phyloP scores from a whole-genome alignment of 2,888 invertebrate genomes.

The Bugulina stolonifera region DNA sequence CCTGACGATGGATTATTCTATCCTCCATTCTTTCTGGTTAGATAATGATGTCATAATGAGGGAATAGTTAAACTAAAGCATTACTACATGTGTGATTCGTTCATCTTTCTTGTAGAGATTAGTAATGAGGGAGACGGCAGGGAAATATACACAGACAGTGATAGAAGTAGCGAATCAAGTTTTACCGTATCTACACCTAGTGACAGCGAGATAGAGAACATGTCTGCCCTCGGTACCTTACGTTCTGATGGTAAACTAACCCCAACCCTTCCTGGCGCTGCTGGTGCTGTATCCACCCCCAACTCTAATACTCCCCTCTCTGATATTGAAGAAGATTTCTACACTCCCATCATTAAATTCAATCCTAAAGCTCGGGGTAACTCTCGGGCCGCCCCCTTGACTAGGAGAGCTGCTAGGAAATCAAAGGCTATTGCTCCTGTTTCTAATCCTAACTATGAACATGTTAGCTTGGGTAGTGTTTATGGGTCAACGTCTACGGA shows the following conservation, averaged over 20 bases:
- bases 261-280: neutral
- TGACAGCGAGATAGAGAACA: neutral
- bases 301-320: neutral
- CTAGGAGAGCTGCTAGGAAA: neutral
- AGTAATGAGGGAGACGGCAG: neutral
- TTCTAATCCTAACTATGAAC: constrained; percentile 11
- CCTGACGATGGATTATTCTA: too few species aligned
- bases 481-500: neutral
- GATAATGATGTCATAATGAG: too few species aligned
- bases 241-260: constrained; percentile 18
- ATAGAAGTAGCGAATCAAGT: constrained; percentile 1
- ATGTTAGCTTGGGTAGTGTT: neutral
- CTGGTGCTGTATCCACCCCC: neutral
- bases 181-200: constrained; percentile 16
- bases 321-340: constrained; percentile 5
- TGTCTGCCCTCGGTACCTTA: constrained; percentile 4
- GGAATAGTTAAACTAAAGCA: too few species aligned
- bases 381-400: neutral
- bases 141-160: neutral
- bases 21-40: too few species aligned
- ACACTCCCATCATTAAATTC: constrained; percentile 12
- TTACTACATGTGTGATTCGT: too few species aligned
- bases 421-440: neutral
- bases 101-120: too few species aligned
- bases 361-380: neutral